These are phyloP conservation scores for Gymnobelideus leadbeateri DNA, from an alignment of 2,113 vertebrate genomes.

Conservation along the genomic window DNA sequence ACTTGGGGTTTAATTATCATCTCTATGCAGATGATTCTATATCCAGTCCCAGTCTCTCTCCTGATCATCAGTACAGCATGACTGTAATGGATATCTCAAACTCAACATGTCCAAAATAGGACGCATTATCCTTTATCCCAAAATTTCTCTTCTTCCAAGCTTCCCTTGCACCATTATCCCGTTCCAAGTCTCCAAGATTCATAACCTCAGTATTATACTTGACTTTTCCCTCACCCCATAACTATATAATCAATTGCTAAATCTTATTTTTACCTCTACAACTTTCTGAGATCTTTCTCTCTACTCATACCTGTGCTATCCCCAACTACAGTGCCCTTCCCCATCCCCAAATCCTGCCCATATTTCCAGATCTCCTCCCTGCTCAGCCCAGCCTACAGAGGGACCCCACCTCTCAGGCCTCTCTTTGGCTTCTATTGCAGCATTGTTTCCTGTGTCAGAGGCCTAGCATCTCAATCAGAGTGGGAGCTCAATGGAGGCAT, in stretches of 20 bases:
- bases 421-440: background rate
- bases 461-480: background rate
- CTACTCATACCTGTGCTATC: background rate
- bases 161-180: background rate
- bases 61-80: background rate
- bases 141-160: background rate
- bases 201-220: background rate
- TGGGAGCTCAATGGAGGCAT: background rate
- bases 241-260: background rate
- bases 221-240: background rate
- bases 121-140: background rate
- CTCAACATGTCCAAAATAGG: background rate
- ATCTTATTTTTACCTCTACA: background rate
- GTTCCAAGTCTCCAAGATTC: background rate
- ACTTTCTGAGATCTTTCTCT: background rate
- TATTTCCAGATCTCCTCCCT: background rate
- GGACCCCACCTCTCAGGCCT: background rate
- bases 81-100: background rate
- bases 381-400: background rate
- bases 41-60: background rate
- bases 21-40: background rate
- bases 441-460: background rate
- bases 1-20: background rate
- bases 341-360: background rate
- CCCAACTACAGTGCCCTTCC: background rate